Evolutionary conservation across 2,113 vertebrate genomes (phyloP).

Genomic region (Montifringilla adamsi): DNA sequence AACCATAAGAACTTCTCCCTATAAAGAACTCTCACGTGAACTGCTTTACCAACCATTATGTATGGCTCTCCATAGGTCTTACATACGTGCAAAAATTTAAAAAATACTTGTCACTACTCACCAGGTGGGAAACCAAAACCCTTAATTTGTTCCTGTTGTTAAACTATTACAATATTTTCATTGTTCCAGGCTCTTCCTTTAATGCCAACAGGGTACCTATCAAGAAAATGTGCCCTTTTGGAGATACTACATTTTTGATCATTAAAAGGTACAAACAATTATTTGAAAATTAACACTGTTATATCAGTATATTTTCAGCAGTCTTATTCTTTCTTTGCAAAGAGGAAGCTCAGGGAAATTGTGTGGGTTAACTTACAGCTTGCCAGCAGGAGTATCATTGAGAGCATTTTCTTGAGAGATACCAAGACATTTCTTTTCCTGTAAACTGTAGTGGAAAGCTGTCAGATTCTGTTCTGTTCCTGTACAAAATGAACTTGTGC

Average conservation of each 20-base stretch:
- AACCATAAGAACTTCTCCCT: neutral
- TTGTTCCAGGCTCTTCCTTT: neutral
- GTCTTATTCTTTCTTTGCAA: conserved; percentile 13
- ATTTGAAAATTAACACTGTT: neutral
- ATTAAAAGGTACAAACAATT: neutral
- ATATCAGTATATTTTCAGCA: neutral
- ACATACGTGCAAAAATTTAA: neutral
- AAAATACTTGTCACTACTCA: neutral
- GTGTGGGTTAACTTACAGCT: neutral
- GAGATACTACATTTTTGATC: neutral
- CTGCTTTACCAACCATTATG: neutral
- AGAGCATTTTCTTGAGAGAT: conserved; percentile 40
- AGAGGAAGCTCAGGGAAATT: conserved; percentile 9
- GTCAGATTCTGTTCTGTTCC: conserved; percentile 17
- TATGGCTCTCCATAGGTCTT: neutral
- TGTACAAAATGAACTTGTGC: conserved; percentile 3
- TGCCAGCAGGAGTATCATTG: conserved; percentile 22
- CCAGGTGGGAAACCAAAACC: neutral
- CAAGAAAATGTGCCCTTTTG: neutral
- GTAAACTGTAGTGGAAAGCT: conserved; percentile 29
- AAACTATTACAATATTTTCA: neutral
- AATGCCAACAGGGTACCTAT: neutral
- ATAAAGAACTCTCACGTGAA: neutral
- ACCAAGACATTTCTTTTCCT: conserved; percentile 26
- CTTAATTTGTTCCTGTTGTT: neutral